A percentile compares a stretch with the other conserved stretches of the same genome.
phyloP scores from a whole-genome alignment of 2,797 vertebrate genomes.

The Amazonetta brasiliensis region DNA sequence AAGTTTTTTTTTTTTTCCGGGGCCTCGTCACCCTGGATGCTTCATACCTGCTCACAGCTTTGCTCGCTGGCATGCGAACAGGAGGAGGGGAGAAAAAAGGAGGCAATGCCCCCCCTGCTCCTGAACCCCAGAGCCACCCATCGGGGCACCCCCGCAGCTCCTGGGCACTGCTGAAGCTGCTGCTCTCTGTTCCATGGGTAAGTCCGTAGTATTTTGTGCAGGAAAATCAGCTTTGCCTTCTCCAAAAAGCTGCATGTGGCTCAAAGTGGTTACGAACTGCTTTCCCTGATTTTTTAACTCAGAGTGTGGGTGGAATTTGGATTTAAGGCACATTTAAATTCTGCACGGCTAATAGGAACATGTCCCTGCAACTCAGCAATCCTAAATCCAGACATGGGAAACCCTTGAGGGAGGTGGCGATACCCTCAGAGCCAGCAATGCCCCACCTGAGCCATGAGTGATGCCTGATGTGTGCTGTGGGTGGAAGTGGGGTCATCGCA shows the following conservation, averaged over 20 bases:
- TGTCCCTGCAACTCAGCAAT: fast-evolving
- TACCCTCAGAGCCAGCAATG: fast-evolving
- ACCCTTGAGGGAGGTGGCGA: neutral
- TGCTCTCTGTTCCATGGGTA: fast-evolving
- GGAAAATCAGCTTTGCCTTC: neutral
- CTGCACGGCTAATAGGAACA: neutral
- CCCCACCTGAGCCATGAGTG: fast-evolving
- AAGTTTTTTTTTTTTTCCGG: neutral
- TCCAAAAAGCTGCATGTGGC: fast-evolving
- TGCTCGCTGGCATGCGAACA: fast-evolving
- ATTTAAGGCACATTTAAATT: neutral
- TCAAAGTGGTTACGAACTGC: neutral
- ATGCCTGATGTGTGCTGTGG: fast-evolving
- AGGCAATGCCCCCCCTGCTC: fast-evolving
- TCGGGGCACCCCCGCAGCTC: neutral
- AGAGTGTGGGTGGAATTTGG: neutral
- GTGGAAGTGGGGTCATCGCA: fast-evolving
- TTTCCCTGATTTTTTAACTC: neutral
- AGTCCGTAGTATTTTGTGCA: fast-evolving
- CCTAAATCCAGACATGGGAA: neutral
- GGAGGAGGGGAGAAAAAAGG: neutral
- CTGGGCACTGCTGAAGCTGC: neutral
- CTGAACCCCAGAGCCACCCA: neutral
- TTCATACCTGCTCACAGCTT: neutral
- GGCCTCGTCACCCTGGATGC: neutral